Conservation (phyloP, 1,140 invertebrate species). For the Neotoxoptera formosana region DNA sequence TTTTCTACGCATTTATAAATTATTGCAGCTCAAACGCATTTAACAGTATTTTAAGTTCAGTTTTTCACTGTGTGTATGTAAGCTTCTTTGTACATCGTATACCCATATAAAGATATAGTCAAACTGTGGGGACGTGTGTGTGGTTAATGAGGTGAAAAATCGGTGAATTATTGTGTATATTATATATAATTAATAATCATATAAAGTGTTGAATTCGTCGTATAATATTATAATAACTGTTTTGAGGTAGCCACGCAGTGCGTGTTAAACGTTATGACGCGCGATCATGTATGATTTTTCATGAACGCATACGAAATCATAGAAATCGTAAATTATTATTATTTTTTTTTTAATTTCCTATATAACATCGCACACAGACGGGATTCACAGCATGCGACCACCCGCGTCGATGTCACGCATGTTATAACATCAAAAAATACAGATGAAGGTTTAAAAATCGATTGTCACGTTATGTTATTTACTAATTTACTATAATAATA, state of each 20-base stretch:
- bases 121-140: neutral
- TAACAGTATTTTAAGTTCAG: neutral
- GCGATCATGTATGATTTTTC: neutral
- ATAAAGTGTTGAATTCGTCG: neutral
- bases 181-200: neutral
- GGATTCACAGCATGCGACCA: neutral
- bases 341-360: neutral
- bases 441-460: neutral
- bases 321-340: neutral
- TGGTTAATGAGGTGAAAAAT: neutral
- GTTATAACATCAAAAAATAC: neutral
- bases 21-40: neutral
- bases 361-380: neutral
- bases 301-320: neutral
- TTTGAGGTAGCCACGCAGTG: neutral
- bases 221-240: neutral
- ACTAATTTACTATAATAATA: neutral
- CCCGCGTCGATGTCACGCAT: neutral
- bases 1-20: neutral
- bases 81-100: neutral
- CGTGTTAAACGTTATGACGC: neutral
- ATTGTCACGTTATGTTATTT: neutral
- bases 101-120: neutral
- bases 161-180: neutral
- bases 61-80: neutral